Percentiles rank a stretch among this genome's conserved stretches.
Conservation (phyloP, 2,888 invertebrate genomes). For the Ischnus inquisitorius region DNA sequence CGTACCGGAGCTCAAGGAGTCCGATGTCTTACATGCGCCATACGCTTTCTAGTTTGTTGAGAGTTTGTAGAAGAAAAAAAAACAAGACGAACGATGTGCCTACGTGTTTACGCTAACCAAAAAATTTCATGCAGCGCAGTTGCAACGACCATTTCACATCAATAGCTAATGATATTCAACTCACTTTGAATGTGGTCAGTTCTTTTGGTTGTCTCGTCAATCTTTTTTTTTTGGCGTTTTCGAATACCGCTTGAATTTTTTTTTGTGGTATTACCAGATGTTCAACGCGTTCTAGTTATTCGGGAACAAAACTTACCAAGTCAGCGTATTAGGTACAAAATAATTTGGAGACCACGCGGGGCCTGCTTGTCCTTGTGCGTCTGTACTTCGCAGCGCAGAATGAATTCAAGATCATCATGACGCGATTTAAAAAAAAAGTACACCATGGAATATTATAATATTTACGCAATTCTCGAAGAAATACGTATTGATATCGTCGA, state of each 20-base stretch:
- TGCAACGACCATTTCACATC: neutral
- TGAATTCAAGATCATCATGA: neutral
- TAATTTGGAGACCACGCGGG: too few species aligned
- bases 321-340: too few species aligned
- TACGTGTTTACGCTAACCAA: neutral
- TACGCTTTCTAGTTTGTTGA: constrained; percentile 28
- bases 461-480: too few species aligned
- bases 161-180: neutral
- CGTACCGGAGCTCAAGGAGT: constrained; percentile 17
- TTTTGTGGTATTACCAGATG: neutral
- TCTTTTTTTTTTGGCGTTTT: neutral
- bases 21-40: constrained; percentile 27
- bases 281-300: too few species aligned
- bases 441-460: neutral
- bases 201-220: neutral
- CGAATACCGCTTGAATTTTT: neutral
- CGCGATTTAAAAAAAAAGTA: neutral
- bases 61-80: neutral
- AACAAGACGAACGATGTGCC: neutral
- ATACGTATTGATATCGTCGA: too few species aligned
- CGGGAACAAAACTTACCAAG: too few species aligned
- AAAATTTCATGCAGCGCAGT: neutral
- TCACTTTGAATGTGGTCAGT: neutral
- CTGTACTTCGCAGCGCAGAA: too few species aligned
- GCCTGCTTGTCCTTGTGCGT: too few species aligned